Percentiles rank a stretch among this genome's conserved stretches.
Conservation (phyloP, 2,113 vertebrate species). For the Beaufortia kweichowensis region DNA sequence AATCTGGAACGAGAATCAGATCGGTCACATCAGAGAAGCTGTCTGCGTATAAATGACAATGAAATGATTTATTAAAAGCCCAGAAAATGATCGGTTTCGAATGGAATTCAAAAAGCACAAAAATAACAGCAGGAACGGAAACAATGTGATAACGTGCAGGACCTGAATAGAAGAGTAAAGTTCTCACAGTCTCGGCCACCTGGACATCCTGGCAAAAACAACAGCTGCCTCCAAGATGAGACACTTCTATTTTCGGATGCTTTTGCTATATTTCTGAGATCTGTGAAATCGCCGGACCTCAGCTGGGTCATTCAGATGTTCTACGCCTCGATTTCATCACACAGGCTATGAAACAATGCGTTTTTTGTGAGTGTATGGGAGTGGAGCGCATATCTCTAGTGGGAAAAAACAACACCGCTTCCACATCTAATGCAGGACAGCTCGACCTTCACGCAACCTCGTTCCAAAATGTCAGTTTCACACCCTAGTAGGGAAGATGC, state of each 20-base stretch:
- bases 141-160: slow-evolving; percentile 50
- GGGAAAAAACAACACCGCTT: slow-evolving; percentile 15
- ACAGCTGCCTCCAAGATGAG: slow-evolving; percentile 89
- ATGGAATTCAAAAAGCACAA: neutral
- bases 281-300: slow-evolving; percentile 73
- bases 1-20: slow-evolving; percentile 76
- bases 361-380: slow-evolving; percentile 72
- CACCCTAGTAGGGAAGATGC: no score
- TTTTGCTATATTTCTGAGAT: slow-evolving; percentile 73
- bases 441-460: slow-evolving; percentile 42
- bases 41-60: neutral
- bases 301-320: slow-evolving; percentile 63
- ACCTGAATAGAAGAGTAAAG: slow-evolving; percentile 18
- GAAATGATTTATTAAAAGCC: neutral
- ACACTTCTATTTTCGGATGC: slow-evolving; percentile 87
- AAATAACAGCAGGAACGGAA: slow-evolving; percentile 51
- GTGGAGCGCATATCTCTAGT: slow-evolving; percentile 55
- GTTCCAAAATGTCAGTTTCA: slow-evolving; percentile 56
- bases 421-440: slow-evolving; percentile 29
- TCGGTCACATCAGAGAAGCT: slow-evolving; percentile 16
- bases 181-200: slow-evolving; percentile 81
- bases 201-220: slow-evolving; percentile 94
- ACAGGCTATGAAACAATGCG: slow-evolving; percentile 67
- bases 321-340: slow-evolving; percentile 66
- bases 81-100: slow-evolving; percentile 18